Percentiles rank a stretch among this genome's conserved stretches.
Evolutionary conservation across 2,113 vertebrate genomes (phyloP).

Genomic region (Hemiscyllium ocellatum): DNA sequence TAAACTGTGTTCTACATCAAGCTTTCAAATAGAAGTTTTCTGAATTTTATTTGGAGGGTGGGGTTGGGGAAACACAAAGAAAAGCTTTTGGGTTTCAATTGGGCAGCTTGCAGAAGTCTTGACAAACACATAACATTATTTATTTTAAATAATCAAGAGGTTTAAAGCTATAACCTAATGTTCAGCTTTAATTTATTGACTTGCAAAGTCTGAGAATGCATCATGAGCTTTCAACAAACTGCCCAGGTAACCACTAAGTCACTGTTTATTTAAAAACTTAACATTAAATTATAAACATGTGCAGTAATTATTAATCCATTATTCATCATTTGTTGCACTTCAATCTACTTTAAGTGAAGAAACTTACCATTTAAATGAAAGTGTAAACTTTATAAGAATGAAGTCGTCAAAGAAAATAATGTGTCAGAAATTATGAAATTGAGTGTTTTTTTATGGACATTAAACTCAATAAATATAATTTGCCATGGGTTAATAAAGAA

Average conservation of each 20-base stretch:
- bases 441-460: background rate
- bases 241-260: background rate
- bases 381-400: background rate
- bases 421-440: background rate
- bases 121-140: background rate
- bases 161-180: background rate
- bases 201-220: background rate
- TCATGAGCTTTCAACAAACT: background rate
- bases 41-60: too few species aligned
- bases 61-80: too few species aligned
- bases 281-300: background rate
- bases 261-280: background rate
- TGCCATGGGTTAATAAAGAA: background rate
- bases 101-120: too few species aligned
- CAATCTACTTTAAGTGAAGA: slow-evolving; percentile 6
- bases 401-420: background rate
- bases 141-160: background rate
- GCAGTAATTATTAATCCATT: background rate
- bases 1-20: too few species aligned
- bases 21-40: too few species aligned
- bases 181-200: background rate
- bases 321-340: background rate
- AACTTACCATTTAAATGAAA: slow-evolving; percentile 12
- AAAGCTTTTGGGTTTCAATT: too few species aligned
- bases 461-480: background rate